Evolutionary conservation across 2,888 invertebrate genomes (phyloP).

Genomic region (Aphidoletes aphidimyza): DNA sequence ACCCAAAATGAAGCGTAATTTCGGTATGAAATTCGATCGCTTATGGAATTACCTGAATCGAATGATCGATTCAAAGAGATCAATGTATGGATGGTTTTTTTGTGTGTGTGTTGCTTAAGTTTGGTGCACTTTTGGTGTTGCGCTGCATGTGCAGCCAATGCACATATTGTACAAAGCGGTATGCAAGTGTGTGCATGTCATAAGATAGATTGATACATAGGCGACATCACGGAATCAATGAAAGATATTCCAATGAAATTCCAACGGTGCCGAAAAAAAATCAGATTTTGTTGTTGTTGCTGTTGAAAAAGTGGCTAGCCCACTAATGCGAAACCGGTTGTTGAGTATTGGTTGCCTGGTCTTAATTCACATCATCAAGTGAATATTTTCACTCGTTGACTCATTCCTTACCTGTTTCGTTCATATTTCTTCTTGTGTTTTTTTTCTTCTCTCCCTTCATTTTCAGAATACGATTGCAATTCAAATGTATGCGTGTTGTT

Average conservation of each 20-base stretch:
- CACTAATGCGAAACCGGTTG: constrained; percentile 41
- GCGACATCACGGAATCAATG: background rate
- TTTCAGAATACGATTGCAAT: background rate
- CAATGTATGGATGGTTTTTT: no score
- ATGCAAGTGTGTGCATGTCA: no score
- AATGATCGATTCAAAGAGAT: background rate
- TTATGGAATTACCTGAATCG: background rate
- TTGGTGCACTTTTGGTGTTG: background rate
- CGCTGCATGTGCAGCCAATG: background rate
- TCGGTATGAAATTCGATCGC: background rate
- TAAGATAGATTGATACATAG: background rate
- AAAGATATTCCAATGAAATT: background rate
- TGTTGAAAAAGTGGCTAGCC: constrained; percentile 15
- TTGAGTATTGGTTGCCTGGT: background rate
- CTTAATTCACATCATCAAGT: constrained; percentile 34
- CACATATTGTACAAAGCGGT: background rate
- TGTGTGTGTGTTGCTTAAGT: no score
- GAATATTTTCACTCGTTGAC: constrained; percentile 33
- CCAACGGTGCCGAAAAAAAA: constrained; percentile 10
- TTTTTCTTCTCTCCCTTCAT: background rate
- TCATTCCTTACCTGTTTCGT: constrained; percentile 9
- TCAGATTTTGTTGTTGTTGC: no score
- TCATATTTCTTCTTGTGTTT: no score
- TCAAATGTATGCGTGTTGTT: background rate
- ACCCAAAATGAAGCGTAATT: no score